Evolutionary conservation across 92 coral and sea anemone genomes (phyloP).

Genomic region (Palythoa grandiflora): DNA sequence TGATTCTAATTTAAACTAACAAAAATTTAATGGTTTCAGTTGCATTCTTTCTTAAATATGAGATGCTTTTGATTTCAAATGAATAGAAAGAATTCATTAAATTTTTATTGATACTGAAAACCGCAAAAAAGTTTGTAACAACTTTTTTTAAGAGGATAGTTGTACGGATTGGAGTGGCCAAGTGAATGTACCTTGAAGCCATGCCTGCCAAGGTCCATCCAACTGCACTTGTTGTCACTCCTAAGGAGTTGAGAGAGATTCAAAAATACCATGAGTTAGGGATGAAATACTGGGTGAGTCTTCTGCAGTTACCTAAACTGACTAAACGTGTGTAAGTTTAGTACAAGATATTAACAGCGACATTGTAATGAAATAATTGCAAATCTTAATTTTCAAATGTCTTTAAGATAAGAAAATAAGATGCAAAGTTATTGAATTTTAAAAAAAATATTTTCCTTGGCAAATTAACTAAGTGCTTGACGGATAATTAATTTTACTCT

Average conservation of each 20-base stretch:
- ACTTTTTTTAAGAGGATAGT: neutral
- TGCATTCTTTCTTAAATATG: neutral
- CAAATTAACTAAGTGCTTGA: neutral
- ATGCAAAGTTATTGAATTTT: neutral
- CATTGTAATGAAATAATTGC: too few species aligned
- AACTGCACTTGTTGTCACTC: slow-evolving; percentile 56
- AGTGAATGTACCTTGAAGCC: neutral
- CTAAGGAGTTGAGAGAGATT: slow-evolving; percentile 83
- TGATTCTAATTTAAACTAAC: neutral
- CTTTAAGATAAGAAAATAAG: neutral
- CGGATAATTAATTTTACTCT: neutral
- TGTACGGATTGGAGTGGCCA: neutral
- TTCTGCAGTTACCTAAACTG: neutral
- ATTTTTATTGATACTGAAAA: neutral
- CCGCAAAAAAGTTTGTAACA: neutral
- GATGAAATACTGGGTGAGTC: slow-evolving; percentile 81
- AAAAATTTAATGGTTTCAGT: neutral
- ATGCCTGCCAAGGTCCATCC: slow-evolving; percentile 72
- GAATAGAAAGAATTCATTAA: neutral
- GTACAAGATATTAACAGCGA: neutral
- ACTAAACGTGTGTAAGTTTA: neutral
- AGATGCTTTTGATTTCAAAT: neutral
- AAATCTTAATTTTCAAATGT: too few species aligned
- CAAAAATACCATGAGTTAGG: slow-evolving; percentile 92
- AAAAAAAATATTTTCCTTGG: neutral